phyloP scores from a whole-genome alignment of 2,797 vertebrate species.

The Cyprinodon diabolis region DNA sequence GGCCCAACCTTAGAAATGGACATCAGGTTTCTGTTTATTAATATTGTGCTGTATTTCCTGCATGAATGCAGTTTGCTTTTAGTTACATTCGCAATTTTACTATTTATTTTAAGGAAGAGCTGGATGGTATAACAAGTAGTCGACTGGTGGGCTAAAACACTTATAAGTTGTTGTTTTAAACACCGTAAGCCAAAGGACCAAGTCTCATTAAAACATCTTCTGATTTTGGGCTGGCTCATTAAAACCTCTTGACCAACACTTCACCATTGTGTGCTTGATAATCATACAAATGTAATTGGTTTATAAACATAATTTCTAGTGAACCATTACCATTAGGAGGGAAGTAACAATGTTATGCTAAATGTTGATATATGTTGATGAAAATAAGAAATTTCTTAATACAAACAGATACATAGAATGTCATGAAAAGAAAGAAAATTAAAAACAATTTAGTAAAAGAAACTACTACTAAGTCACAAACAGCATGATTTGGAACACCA shows the following conservation, averaged over 20 bases:
- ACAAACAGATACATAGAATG: neutral
- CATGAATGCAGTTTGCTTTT: no score
- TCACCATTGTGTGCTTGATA: no score
- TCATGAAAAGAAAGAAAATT: slow-evolving; percentile 1
- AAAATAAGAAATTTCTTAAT: neutral
- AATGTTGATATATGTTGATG: neutral
- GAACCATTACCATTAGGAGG: neutral
- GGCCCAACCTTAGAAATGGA: no score
- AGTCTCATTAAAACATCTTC: neutral
- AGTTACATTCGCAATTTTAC: no score
- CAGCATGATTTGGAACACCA: slow-evolving; percentile 1
- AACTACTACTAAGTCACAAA: neutral
- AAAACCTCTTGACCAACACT: neutral
- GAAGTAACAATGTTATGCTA: neutral
- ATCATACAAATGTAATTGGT: neutral
- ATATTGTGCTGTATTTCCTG: no score
- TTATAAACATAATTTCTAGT: neutral
- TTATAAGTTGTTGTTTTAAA: no score
- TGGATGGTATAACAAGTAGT: no score
- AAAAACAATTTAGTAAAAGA: neutral
- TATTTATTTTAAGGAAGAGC: no score
- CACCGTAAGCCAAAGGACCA: neutral
- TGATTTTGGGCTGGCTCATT: neutral
- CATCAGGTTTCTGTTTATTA: no score
- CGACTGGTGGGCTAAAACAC: no score